Base-by-base conservation (phyloP, 2,888 invertebrate genomes). In the Rotaria magnacalcarata region DNA sequence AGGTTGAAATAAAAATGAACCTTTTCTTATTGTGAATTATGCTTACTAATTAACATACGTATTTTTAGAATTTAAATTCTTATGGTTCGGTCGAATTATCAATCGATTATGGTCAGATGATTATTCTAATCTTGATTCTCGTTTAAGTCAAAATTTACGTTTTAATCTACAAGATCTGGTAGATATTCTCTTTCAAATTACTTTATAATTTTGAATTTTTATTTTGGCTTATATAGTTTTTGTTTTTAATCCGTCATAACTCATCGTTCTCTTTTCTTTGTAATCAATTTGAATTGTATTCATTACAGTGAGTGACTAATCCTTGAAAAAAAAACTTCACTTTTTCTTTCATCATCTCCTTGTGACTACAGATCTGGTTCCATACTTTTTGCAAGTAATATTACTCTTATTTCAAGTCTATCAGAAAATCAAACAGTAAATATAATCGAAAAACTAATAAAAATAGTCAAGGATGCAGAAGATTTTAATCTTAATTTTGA, bases 331-430 rank as follows among this genome's bases (percentile, higher is more conserved):
- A 19, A 11, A 16, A 67, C 14, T n/a, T 27, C 60, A 16, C 14
- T 27, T 67, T 34, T 27, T 16, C 6, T 11, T n/a, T 67, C 60
- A 60, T 60, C 24, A 11, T 67, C 67, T 67, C 34, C 34, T 67
- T 67, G 34, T 19, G 5, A 34, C 34, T 16, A 67, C 19, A 67
- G 67, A 67, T 67, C 67, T 34, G 67, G 67, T 67, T 67, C 67
- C 34, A 67, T 67, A 67, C 67, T 67, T 34, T 67, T 67, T 67
- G 67, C 67, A 67, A 67, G 67, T 67, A 67, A 67, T 41, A 67
- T 67, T 41, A 34, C 67, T 34, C 67, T 67, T 19, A 41, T 67
- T 41, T 67, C 67, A 67, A 27, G 34, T 34, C 34, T 67, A 67
- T 67, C 34, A 6, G 34, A 34, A 67, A 16, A 67, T 67, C 34